Percentiles rank a stretch among this genome's conserved stretches.
phyloP scores from a whole-genome alignment of 2,113 vertebrate genomes.

The Heptranchias perlo region DNA sequence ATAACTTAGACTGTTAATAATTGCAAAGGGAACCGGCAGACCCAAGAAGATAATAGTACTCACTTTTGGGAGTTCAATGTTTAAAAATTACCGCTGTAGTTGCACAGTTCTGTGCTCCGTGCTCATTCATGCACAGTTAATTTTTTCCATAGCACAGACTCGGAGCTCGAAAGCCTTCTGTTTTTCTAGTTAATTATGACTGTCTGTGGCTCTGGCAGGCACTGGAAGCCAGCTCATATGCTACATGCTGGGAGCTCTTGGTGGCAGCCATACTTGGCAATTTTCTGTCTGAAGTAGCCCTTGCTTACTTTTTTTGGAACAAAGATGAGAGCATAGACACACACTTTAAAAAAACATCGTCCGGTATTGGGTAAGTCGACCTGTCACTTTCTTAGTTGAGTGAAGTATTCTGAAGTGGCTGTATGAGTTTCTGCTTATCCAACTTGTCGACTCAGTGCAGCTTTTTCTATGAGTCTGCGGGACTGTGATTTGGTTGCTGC shows the following conservation, averaged over 20 bases:
- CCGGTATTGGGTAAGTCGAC: too few relatives aligned
- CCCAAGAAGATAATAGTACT: not conserved
- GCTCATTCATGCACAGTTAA: not conserved
- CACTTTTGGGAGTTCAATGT: not conserved
- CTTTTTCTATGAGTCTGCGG: too few relatives aligned
- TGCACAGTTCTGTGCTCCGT: not conserved
- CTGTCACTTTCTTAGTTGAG: not conserved
- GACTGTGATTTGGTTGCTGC: not conserved
- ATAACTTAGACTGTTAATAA: not conserved
- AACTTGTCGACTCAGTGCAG: too few relatives aligned
- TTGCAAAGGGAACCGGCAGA: not conserved
- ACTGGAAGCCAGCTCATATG: not conserved
- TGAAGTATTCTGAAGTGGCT: not conserved
- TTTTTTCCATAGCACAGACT: not conserved
- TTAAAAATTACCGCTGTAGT: not conserved
- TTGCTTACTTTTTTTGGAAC: not conserved
- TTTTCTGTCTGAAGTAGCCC: not conserved
- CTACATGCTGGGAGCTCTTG: not conserved
- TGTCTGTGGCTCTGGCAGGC: not conserved
- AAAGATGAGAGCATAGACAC: not conserved
- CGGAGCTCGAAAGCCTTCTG: not conserved
- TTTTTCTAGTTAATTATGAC: not conserved
- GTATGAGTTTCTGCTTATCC: not conserved
- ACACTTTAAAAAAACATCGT: too few relatives aligned
- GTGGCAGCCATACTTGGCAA: not conserved